phyloP scores from a whole-genome alignment of 2,888 invertebrate species.

The Stictocephala bisonia region DNA sequence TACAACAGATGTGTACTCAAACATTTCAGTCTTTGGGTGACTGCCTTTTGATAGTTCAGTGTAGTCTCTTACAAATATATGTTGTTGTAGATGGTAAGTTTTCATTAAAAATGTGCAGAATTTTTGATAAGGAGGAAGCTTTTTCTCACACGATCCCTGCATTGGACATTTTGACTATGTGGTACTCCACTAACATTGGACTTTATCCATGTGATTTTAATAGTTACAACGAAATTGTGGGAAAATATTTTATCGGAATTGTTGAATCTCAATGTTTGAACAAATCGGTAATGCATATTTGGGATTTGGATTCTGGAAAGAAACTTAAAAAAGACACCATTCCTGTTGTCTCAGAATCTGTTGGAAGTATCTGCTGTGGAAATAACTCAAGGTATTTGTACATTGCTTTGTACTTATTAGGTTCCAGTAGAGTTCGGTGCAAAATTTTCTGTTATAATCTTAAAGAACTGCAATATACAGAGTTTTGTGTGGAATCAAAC shows the following conservation, averaged over 20 bases:
- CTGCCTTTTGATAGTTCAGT: slow-evolving; percentile 50
- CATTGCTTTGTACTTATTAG: slow-evolving; percentile 17
- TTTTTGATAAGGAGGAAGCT: slow-evolving; percentile 47
- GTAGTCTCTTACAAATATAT: slow-evolving; percentile 52
- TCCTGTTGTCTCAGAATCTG: slow-evolving; percentile 27
- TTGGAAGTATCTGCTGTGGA: slow-evolving; percentile 19
- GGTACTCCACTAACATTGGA: slow-evolving; percentile 50
- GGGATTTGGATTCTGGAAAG: slow-evolving; percentile 49
- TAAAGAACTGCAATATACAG: slow-evolving; percentile 44
- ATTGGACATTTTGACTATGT: slow-evolving; percentile 45
- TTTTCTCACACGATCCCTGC: slow-evolving; percentile 44
- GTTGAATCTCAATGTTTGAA: slow-evolving; percentile 3
- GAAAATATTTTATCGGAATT: slow-evolving; percentile 52
- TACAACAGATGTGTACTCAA: slow-evolving; percentile 48
- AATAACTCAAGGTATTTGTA: slow-evolving; percentile 10
- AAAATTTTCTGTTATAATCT: slow-evolving; percentile 48
- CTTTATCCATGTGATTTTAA: slow-evolving; percentile 52
- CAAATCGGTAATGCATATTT: slow-evolving; percentile 49
- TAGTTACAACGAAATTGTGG: slow-evolving; percentile 49
- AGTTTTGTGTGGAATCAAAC: slow-evolving; percentile 35
- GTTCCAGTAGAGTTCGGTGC: neutral
- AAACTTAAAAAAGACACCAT: slow-evolving; percentile 43
- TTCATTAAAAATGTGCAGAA: slow-evolving; percentile 38
- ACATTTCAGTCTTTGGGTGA: slow-evolving; percentile 48
- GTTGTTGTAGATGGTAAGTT: slow-evolving; percentile 20